These are phyloP conservation scores for Trinectes maculatus DNA, from an alignment of 2,113 vertebrate genomes.

Conservation along the genomic window DNA sequence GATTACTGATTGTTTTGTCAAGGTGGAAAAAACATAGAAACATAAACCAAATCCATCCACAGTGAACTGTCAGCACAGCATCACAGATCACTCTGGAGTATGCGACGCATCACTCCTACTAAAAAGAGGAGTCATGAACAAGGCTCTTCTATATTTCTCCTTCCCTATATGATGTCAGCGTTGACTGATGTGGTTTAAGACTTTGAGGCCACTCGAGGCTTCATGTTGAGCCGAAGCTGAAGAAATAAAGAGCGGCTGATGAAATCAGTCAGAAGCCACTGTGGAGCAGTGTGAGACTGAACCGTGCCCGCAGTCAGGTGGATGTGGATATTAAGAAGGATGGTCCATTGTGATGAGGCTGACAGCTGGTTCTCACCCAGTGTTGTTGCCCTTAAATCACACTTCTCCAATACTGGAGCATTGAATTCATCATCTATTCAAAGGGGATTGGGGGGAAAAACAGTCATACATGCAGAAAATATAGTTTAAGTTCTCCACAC, in stretches of 20 bases:
- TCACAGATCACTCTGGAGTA: not conserved
- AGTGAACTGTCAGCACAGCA: not conserved
- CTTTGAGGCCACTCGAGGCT: constrained; percentile 68
- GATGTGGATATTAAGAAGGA: constrained; percentile 7
- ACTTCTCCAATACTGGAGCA: not conserved
- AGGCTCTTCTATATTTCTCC: not conserved
- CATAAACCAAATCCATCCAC: no score
- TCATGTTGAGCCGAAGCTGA: constrained; percentile 73
- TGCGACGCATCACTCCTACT: not conserved
- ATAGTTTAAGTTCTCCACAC: not conserved
- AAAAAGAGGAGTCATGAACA: not conserved
- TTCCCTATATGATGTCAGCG: not conserved
- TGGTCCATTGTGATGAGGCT: not conserved
- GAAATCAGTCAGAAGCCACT: constrained; percentile 64
- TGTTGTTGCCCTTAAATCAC: not conserved
- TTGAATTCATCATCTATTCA: constrained; percentile 7
- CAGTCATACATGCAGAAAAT: not conserved
- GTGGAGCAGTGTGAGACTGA: constrained; percentile 6
- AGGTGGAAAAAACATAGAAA: no score
- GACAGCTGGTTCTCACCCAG: not conserved
- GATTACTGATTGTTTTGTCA: no score
- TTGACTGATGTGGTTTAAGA: constrained; percentile 7
- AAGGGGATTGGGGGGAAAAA: not conserved
- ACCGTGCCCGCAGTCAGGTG: constrained; percentile 11
- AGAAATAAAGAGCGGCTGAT: constrained; percentile 73